Percentiles rank a stretch among this genome's conserved stretches.
phyloP scores from a whole-genome alignment of 1,140 invertebrate species.

The Agrilus planipennis region DNA sequence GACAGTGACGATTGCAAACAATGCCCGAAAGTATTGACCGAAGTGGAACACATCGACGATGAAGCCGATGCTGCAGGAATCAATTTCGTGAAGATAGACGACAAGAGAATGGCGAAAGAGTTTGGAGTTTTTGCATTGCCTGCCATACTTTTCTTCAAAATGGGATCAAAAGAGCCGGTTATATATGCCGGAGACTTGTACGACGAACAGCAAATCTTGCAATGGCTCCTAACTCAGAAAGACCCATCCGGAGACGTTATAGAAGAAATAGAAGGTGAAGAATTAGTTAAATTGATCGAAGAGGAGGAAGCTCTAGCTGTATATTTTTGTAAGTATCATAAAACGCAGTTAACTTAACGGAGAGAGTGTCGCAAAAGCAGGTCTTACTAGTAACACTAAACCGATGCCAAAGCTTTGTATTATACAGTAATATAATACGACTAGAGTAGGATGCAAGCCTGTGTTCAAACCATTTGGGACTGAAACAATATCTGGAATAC shows the following conservation, averaged over 20 bases:
- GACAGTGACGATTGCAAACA: conserved; percentile 91
- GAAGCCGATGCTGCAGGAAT: conserved; percentile 86
- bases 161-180: conserved; percentile 78
- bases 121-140: conserved; percentile 81
- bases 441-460: no score
- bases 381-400: no score
- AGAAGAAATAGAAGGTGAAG: conserved; percentile 75
- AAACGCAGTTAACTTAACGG: no score
- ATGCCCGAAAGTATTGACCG: conserved; percentile 73
- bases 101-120: conserved; percentile 74
- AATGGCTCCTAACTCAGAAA: conserved; percentile 83
- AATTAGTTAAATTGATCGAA: conserved; percentile 66
- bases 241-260: conserved; percentile 83
- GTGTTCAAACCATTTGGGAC: no score
- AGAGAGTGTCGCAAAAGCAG: no score
- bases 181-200: conserved; percentile 89
- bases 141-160: conserved; percentile 79
- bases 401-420: no score
- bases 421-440: no score
- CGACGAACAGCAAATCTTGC: conserved; percentile 77
- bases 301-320: conserved; percentile 75
- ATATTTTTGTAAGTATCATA: conserved; percentile 76
- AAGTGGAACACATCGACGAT: conserved; percentile 89
- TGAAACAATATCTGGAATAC: no score
- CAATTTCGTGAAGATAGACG: conserved; percentile 87